These are phyloP conservation scores for Cryptotermes secundus DNA, from an alignment of 1,140 invertebrate genomes.

Conservation along the genomic window DNA sequence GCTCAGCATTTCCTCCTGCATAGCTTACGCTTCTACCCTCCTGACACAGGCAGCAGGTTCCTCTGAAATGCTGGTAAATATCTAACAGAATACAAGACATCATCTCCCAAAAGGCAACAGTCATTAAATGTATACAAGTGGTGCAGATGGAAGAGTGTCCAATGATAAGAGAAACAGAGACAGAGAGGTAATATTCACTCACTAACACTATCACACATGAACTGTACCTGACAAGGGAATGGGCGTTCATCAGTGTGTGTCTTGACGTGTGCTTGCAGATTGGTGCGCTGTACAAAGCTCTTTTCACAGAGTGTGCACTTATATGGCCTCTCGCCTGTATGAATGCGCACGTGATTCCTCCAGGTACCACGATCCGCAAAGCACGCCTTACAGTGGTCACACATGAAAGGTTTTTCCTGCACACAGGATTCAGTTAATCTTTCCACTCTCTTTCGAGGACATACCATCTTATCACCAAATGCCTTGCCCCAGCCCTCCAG, in stretches of 20 bases:
- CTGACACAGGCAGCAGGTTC: too few relatives aligned
- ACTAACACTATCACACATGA: not conserved
- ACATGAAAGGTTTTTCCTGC: not conserved
- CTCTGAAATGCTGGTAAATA: too few relatives aligned
- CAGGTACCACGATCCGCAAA: conserved; percentile 8
- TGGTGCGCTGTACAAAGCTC: conserved; percentile 2
- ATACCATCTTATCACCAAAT: too few relatives aligned
- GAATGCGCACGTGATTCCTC: not conserved
- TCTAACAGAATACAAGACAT: too few relatives aligned
- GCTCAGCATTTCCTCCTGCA: too few relatives aligned
- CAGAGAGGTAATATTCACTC: not conserved
- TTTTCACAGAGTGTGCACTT: not conserved
- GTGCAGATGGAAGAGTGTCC: too few relatives aligned
- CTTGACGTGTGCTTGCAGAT: not conserved
- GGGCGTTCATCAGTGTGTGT: conserved; percentile 17
- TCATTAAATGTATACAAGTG: too few relatives aligned
- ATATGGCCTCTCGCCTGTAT: conserved; percentile 6
- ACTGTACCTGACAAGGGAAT: conserved; percentile 10
- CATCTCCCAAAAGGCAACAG: too few relatives aligned
- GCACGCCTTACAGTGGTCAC: not conserved
- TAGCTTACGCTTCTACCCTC: too few relatives aligned
- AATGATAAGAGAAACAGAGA: not conserved
- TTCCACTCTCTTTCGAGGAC: too few relatives aligned
- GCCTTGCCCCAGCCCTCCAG: too few relatives aligned
- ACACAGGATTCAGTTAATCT: not conserved